phyloP scores from a whole-genome alignment of 2,797 vertebrate species.

The Hydrocynus forskahlii region DNA sequence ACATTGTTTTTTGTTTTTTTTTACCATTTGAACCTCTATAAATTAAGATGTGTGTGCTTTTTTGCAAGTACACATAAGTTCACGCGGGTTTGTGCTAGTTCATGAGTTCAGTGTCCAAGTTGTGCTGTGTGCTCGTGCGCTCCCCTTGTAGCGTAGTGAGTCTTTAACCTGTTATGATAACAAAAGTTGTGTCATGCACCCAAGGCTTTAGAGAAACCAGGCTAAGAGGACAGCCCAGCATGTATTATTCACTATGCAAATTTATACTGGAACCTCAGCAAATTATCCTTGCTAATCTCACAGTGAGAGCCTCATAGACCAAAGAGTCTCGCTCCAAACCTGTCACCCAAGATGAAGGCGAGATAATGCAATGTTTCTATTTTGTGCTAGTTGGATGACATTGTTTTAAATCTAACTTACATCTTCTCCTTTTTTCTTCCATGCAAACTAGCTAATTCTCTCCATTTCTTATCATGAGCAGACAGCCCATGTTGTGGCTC shows the following conservation, averaged over 20 bases:
- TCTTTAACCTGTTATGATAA: no score
- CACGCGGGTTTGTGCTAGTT: no score
- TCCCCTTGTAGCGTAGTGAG: no score
- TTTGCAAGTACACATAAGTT: no score
- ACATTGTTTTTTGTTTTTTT: no score
- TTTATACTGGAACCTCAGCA: conserved; percentile 14
- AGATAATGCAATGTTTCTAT: background rate
- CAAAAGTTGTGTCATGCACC: no score
- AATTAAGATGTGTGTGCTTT: no score
- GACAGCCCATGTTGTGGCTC: background rate
- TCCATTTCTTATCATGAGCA: background rate
- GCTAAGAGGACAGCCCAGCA: conserved; percentile 22
- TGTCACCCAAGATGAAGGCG: background rate
- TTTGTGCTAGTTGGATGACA: background rate
- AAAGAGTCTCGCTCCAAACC: no score
- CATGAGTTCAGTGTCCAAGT: no score
- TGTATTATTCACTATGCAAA: conserved; percentile 32
- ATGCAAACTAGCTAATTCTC: background rate
- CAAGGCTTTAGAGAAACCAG: background rate
- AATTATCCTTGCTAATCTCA: conserved; percentile 17
- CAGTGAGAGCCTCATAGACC: background rate
- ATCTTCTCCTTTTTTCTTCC: background rate
- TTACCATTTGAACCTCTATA: no score
- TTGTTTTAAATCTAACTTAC: background rate
- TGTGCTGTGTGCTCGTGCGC: no score